Conservation (phyloP, 2,797 vertebrate genomes). For the Cheirogaleus major region DNA sequence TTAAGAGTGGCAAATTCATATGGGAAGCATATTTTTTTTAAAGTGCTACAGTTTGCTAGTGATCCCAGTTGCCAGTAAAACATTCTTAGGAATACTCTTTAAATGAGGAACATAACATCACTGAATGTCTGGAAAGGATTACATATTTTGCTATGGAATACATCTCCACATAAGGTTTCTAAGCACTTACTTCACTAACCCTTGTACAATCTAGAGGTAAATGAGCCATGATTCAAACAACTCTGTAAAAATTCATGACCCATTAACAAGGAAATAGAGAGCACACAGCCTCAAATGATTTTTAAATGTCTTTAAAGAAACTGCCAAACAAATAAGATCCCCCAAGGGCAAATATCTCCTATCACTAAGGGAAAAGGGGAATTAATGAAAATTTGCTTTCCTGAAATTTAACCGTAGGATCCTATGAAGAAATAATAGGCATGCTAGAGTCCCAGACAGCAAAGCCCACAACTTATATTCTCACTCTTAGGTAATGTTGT, state of each 20-base stretch:
- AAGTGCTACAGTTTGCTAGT: neutral
- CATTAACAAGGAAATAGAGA: constrained; percentile 65
- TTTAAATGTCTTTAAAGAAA: constrained; percentile 55
- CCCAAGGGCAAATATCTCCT: constrained; percentile 28
- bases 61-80: constrained; percentile 9
- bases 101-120: neutral
- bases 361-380: constrained; percentile 7
- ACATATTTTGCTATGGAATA: constrained; percentile 10
- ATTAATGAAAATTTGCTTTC: constrained; percentile 29
- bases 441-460: neutral
- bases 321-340: neutral
- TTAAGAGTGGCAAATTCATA: constrained; percentile 30
- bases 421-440: neutral
- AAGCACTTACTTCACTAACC: constrained; percentile 61
- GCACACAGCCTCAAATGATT: constrained; percentile 63
- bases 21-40: neutral
- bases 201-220: constrained; percentile 61
- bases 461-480: neutral
- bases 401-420: neutral
- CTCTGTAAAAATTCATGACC: constrained; percentile 81
- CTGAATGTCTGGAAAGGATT: neutral
- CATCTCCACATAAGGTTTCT: constrained; percentile 51
- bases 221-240: constrained; percentile 63
- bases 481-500: neutral
- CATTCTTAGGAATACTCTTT: neutral